Conservation (phyloP, 2,888 invertebrate species). For the Drosophila niveifrons region DNA sequence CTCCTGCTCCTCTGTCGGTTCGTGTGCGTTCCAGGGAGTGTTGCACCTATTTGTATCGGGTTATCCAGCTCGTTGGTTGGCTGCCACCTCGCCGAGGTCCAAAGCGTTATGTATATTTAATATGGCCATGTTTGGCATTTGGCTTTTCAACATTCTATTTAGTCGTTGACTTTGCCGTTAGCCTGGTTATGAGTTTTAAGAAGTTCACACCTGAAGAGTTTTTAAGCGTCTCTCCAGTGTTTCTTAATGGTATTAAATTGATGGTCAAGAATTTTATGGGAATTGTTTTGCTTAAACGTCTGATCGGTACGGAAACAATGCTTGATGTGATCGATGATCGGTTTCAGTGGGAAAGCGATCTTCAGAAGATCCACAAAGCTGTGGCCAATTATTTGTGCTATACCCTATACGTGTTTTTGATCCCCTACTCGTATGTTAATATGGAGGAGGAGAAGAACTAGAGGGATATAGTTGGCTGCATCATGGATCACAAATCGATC, state of each 20-base stretch:
- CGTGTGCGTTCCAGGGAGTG: conserved; percentile 39
- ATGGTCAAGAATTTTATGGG: neutral
- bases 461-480: neutral
- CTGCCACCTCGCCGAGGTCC: conserved; percentile 36
- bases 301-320: too few species aligned
- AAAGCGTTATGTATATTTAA: conserved; percentile 37
- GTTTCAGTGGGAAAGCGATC: too few species aligned
- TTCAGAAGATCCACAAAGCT: neutral
- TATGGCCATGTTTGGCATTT: conserved; percentile 36
- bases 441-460: neutral
- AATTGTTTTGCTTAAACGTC: neutral
- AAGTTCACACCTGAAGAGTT: conserved; percentile 46
- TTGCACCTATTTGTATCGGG: conserved; percentile 34
- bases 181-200: conserved; percentile 32
- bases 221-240: neutral
- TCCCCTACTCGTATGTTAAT: too few species aligned
- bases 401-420: neutral
- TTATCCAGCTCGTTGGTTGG: conserved; percentile 50
- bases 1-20: conserved; percentile 28
- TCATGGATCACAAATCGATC: neutral
- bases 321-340: too few species aligned
- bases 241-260: neutral
- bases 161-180: conserved; percentile 46
- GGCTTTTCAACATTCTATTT: conserved; percentile 32
- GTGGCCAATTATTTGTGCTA: neutral